Evolutionary conservation across 2,888 invertebrate genomes (phyloP).

Genomic region (Andrena bicolor): DNA sequence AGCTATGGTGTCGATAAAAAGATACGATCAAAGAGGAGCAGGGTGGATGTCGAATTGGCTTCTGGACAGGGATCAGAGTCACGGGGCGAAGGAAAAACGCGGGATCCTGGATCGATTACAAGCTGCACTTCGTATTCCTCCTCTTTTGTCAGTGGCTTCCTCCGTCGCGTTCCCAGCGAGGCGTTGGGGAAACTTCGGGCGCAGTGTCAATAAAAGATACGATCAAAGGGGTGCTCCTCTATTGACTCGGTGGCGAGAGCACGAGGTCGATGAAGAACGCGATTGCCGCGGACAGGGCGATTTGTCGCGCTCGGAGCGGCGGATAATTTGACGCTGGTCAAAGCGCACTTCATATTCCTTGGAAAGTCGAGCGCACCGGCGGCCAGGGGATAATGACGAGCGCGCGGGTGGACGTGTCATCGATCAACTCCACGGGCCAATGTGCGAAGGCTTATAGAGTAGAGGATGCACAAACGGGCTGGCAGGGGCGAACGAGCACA

Average conservation of each 20-base stretch:
- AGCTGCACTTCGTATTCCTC: too few species aligned
- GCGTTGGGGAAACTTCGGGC: not conserved
- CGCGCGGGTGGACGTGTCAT: constrained; percentile 36
- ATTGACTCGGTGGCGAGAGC: too few species aligned
- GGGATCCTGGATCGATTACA: too few species aligned
- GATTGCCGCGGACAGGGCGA: constrained; percentile 30
- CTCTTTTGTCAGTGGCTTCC: too few species aligned
- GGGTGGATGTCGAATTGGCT: not conserved
- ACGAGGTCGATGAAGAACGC: constrained; percentile 5
- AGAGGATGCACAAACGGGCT: constrained; percentile 30
- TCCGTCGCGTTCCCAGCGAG: not conserved
- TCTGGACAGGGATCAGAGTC: not conserved
- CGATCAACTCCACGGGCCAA: constrained; percentile 43
- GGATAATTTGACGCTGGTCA: constrained; percentile 43
- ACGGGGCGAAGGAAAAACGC: too few species aligned
- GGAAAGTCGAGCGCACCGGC: constrained; percentile 39
- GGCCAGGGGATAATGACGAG: constrained; percentile 40
- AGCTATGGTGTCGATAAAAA: not conserved
- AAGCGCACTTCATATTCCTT: constrained; percentile 32
- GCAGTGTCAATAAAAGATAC: not conserved
- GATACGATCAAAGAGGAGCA: not conserved
- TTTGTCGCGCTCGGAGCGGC: not conserved
- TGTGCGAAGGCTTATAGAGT: constrained; percentile 45
- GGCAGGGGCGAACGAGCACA: constrained; percentile 1
- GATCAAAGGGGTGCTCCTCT: not conserved